Evolutionary conservation across 2,113 vertebrate species (phyloP).

Genomic region (Thalassoma bifasciatum): DNA sequence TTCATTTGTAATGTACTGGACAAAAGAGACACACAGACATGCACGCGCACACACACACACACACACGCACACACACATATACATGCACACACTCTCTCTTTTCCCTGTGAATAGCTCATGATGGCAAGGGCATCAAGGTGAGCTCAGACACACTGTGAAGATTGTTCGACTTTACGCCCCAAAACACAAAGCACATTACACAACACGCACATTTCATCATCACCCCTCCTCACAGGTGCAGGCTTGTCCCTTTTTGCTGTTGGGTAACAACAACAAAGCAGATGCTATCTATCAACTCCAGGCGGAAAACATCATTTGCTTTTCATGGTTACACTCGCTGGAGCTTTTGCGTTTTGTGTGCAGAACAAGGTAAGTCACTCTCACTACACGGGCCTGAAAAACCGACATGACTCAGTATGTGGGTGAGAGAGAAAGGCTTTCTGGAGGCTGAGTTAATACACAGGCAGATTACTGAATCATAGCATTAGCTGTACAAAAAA

Average conservation of each 20-base stretch:
- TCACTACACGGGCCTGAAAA: conserved; percentile 26
- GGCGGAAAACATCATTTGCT: conserved; percentile 42
- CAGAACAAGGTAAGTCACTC: conserved; percentile 33
- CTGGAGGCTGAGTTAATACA: conserved; percentile 25
- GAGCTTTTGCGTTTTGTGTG: conserved; percentile 27
- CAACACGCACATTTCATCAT: conserved; percentile 58
- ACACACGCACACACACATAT: background rate
- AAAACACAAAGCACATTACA: conserved; percentile 54
- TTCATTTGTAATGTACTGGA: conserved; percentile 49
- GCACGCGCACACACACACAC: background rate
- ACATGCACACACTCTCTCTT: background rate
- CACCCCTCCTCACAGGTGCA: conserved; percentile 58
- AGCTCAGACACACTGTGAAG: conserved; percentile 22
- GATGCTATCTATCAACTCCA: conserved; percentile 64
- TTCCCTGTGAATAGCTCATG: conserved; percentile 25
- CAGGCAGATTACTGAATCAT: conserved; percentile 44
- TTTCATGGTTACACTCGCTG: conserved; percentile 49
- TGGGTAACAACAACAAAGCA: conserved; percentile 61
- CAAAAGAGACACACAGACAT: conserved; percentile 10
- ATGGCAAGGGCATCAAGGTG: conserved; percentile 35
- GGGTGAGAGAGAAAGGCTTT: conserved; percentile 38
- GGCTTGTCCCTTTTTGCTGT: conserved; percentile 57
- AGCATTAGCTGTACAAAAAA: conserved; percentile 8
- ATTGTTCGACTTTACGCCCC: conserved; percentile 37
- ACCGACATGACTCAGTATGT: conserved; percentile 51